Evolutionary conservation across 2,113 vertebrate species (phyloP).

Genomic region (Megaceryle maxima): DNA sequence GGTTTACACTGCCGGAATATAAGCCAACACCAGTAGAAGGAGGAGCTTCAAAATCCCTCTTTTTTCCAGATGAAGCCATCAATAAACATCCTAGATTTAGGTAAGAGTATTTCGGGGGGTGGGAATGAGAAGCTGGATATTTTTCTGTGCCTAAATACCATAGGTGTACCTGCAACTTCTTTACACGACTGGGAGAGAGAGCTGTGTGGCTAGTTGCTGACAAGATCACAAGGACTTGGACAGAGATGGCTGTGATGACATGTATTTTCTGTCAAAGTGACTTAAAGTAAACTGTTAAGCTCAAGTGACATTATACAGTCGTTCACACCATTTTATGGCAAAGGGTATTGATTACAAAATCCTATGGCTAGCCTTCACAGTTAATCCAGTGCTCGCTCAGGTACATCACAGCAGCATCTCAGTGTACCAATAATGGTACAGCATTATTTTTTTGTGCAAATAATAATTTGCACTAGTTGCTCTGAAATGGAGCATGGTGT

Average conservation of each 20-base stretch:
- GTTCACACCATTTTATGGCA: not conserved
- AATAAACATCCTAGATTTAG: slow-evolving; percentile 95
- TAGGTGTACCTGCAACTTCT: not conserved
- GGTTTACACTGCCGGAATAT: slow-evolving; percentile 88
- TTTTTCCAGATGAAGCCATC: slow-evolving; percentile 97
- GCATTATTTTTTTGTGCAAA: too few species aligned
- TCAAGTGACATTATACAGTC: not conserved
- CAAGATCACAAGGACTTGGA: not conserved
- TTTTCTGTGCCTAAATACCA: not conserved
- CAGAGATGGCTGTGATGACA: not conserved
- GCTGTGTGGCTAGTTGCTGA: not conserved
- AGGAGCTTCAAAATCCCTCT: slow-evolving; percentile 93
- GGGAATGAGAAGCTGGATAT: not conserved
- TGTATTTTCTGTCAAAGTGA: not conserved
- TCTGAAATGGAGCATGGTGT: not conserved
- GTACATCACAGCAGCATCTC: not conserved
- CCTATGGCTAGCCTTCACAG: not conserved
- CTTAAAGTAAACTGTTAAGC: not conserved
- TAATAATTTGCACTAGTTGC: not conserved
- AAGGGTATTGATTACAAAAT: not conserved
- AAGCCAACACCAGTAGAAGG: slow-evolving; percentile 87
- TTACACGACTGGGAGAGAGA: not conserved
- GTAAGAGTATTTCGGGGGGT: slow-evolving; percentile 63
- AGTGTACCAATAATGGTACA: not conserved
- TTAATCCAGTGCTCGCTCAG: not conserved